These are phyloP conservation scores for Cuniculus paca DNA, from an alignment of 2,797 vertebrate species.

Conservation along the genomic window DNA sequence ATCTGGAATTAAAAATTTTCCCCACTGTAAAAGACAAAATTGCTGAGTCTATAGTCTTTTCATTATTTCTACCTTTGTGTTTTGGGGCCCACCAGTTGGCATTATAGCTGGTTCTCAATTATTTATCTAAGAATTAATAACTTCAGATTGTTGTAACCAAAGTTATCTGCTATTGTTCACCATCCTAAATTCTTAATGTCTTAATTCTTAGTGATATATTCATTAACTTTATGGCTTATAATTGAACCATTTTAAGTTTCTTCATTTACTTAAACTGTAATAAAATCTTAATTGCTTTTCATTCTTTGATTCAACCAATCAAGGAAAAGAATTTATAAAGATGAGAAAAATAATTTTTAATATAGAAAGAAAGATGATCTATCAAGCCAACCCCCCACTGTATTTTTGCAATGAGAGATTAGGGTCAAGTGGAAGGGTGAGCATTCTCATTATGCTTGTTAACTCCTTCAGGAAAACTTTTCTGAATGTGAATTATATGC, in stretches of 20 bases:
- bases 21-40: neutral
- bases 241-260: neutral
- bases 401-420: neutral
- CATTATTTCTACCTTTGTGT: neutral
- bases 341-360: neutral
- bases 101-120: neutral
- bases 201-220: neutral
- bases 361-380: neutral
- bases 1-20: neutral
- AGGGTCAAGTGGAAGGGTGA: neutral
- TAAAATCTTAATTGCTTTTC: neutral
- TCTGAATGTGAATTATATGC: neutral
- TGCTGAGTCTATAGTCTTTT: neutral
- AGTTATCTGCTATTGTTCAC: neutral
- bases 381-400: neutral
- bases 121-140: neutral
- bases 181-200: neutral
- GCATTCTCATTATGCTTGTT: neutral
- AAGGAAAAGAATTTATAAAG: neutral
- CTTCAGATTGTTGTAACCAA: neutral
- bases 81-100: neutral
- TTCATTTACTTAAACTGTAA: neutral
- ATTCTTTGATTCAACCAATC: neutral
- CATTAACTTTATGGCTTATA: neutral
- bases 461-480: neutral